These are phyloP conservation scores for Ooceraea biroi DNA, from an alignment of 1,140 invertebrate species.

Conservation along the genomic window DNA sequence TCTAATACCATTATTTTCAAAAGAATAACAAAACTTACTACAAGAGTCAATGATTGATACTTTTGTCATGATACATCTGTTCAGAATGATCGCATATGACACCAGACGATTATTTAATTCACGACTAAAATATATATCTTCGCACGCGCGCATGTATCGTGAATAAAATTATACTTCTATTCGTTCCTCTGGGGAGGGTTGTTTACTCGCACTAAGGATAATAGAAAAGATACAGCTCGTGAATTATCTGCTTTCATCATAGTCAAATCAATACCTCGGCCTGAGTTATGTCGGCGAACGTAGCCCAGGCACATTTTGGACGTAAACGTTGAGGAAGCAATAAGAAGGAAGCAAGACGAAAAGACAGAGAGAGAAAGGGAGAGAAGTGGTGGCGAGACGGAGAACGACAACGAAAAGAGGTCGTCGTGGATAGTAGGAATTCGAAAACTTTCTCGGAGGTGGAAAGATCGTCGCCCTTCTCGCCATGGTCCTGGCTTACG, in stretches of 20 bases:
- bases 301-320: slow-evolving; percentile 14
- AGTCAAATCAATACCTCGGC: slow-evolving; percentile 20
- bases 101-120: neutral
- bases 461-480: slow-evolving; percentile 69
- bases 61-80: no score
- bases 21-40: no score
- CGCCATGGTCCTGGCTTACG: slow-evolving; percentile 40
- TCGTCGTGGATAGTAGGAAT: slow-evolving; percentile 54
- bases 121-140: neutral
- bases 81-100: no score
- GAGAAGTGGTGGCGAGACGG: slow-evolving; percentile 5
- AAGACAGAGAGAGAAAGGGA: neutral
- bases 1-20: no score
- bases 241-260: slow-evolving; percentile 36
- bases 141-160: neutral
- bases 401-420: slow-evolving; percentile 47
- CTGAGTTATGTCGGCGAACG: slow-evolving; percentile 1
- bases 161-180: neutral
- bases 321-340: slow-evolving; percentile 32
- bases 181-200: neutral
- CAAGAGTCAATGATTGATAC: no score
- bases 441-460: slow-evolving; percentile 65
- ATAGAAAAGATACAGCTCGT: slow-evolving; percentile 11
- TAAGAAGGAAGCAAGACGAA: neutral
- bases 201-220: neutral